These are phyloP conservation scores for Tinamus guttatus DNA, from an alignment of 2,113 vertebrate genomes.

Conservation along the genomic window DNA sequence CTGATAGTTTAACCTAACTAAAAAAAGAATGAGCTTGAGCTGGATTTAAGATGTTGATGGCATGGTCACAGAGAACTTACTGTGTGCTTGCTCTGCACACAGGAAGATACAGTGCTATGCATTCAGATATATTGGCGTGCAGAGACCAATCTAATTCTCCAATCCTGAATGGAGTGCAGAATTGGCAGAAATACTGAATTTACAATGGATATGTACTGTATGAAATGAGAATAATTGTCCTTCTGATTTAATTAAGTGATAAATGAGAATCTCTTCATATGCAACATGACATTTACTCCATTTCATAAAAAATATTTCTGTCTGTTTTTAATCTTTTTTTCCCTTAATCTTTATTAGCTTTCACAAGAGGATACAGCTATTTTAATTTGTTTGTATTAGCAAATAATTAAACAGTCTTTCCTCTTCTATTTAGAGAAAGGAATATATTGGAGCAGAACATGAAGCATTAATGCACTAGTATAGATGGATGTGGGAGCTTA, in stretches of 20 bases:
- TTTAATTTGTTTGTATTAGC: neutral
- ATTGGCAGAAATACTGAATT: neutral
- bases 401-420: neutral
- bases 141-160: neutral
- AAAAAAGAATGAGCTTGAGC: neutral
- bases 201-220: neutral
- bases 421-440: neutral
- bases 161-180: neutral
- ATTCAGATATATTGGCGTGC: neutral
- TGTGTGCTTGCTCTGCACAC: fast-evolving
- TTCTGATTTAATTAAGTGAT: neutral
- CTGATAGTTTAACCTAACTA: neutral
- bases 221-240: neutral
- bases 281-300: neutral
- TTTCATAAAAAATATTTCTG: neutral
- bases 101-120: neutral
- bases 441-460: neutral
- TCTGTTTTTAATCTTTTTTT: neutral
- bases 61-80: neutral
- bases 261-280: neutral
- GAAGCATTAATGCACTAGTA: neutral
- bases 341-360: neutral
- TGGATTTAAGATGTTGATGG: neutral
- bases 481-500: neutral
- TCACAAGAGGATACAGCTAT: neutral